Conservation (phyloP, 2,113 vertebrate species). For the Datnioides undecimradiatus region DNA sequence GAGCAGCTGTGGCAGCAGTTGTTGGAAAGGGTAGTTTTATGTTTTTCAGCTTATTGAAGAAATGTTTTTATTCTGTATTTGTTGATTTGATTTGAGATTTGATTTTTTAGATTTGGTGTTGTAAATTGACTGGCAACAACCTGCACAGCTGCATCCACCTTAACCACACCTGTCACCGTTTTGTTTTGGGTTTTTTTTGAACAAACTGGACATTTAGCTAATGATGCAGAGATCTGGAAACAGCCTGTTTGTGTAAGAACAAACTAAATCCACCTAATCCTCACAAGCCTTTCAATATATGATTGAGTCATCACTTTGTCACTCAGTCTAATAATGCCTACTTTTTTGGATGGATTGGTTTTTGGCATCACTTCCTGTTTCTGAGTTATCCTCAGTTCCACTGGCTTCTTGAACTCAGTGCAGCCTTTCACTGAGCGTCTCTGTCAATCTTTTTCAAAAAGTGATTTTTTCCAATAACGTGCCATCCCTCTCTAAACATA, state of each 20-base stretch:
- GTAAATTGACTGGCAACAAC: too few relatives aligned
- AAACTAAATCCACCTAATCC: background rate
- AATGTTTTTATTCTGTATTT: too few relatives aligned
- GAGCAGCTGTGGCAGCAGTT: background rate
- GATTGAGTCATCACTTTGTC: background rate
- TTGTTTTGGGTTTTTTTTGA: too few relatives aligned
- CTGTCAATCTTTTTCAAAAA: background rate
- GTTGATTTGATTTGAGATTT: too few relatives aligned
- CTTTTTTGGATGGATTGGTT: background rate
- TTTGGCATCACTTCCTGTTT: background rate
- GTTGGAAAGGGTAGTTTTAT: background rate
- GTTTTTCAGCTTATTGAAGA: background rate
- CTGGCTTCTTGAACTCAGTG: background rate
- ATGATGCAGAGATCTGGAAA: background rate
- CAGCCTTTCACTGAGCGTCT: background rate
- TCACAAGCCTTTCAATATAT: background rate
- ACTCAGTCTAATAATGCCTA: background rate
- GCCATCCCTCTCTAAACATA: background rate
- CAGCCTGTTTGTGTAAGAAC: background rate
- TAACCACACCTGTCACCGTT: background rate
- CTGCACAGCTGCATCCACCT: background rate
- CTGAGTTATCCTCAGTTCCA: background rate
- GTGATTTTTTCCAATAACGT: background rate
- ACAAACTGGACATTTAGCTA: background rate
- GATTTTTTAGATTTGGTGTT: too few relatives aligned